Percentiles rank a stretch among this genome's conserved stretches.
phyloP scores from a whole-genome alignment of 2,113 vertebrate genomes.

The Rhea pennata region DNA sequence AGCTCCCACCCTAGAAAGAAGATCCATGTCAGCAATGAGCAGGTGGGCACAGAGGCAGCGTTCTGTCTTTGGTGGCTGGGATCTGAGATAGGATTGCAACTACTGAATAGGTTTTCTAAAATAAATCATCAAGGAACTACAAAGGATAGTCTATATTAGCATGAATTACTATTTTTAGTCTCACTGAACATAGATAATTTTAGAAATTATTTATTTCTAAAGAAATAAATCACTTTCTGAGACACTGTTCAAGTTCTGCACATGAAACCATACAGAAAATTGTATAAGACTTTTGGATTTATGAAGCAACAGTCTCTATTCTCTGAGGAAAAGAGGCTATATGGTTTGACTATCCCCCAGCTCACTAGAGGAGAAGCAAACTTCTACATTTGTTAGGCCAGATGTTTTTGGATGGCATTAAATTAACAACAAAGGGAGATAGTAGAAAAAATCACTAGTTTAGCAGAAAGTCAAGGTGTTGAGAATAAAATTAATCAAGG shows the following conservation, averaged over 20 bases:
- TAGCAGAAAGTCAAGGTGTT: background rate
- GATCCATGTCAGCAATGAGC: background rate
- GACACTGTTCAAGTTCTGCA: background rate
- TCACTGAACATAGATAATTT: background rate
- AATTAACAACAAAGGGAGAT: background rate
- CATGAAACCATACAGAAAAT: background rate
- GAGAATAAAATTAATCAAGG: background rate
- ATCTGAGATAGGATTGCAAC: background rate
- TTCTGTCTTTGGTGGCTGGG: background rate
- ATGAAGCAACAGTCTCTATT: fast-evolving
- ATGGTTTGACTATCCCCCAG: background rate
- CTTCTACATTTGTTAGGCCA: background rate
- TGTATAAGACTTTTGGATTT: background rate
- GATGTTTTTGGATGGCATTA: background rate
- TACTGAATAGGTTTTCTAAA: background rate
- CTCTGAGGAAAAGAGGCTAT: background rate
- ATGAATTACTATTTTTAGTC: background rate
- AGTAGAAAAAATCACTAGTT: background rate
- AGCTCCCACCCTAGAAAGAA: background rate
- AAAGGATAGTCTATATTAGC: background rate
- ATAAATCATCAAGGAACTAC: background rate
- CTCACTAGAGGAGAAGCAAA: background rate
- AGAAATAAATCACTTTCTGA: background rate
- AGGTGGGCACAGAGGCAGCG: background rate
- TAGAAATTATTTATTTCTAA: background rate